Conservation (phyloP, 37 sponge, comb jelly and placozoan genomes). For the Hormiphora californensis region DNA sequence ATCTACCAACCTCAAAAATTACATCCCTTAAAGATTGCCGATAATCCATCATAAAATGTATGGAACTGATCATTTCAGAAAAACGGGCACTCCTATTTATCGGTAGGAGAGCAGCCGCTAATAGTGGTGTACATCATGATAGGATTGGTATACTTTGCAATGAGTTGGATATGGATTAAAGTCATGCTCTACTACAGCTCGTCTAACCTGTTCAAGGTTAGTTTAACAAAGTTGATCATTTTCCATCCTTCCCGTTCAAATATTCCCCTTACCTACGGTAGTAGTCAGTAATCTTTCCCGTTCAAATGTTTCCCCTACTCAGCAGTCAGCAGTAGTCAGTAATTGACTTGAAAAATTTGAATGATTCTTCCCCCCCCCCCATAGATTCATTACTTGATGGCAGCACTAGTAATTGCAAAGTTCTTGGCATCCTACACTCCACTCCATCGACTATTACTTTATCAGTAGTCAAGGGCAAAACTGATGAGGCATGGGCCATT, state of each 20-base stretch:
- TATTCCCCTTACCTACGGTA: not conserved
- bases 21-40: no score
- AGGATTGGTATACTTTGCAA: conserved; percentile 28
- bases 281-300: not conserved
- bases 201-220: conserved; percentile 46
- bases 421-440: conserved; percentile 24
- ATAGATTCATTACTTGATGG: conserved; percentile 47
- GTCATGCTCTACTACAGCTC: conserved; percentile 38
- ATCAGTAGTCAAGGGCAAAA: not conserved
- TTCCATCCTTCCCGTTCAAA: not conserved
- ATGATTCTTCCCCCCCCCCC: not conserved
- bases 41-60: no score
- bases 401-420: conserved; percentile 36
- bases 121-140: not conserved
- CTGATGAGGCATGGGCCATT: conserved; percentile 26
- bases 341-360: no score
- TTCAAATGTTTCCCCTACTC: not conserved
- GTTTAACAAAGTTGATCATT: not conserved
- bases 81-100: conserved; percentile 6
- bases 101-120: not conserved
- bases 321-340: no score
- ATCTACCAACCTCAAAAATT: no score
- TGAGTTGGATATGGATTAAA: conserved; percentile 27
- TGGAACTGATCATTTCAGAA: not conserved
- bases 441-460: conserved; percentile 36